These are phyloP conservation scores for Pogonophryne albipinna DNA, from an alignment of 2,797 vertebrate genomes.

Conservation along the genomic window DNA sequence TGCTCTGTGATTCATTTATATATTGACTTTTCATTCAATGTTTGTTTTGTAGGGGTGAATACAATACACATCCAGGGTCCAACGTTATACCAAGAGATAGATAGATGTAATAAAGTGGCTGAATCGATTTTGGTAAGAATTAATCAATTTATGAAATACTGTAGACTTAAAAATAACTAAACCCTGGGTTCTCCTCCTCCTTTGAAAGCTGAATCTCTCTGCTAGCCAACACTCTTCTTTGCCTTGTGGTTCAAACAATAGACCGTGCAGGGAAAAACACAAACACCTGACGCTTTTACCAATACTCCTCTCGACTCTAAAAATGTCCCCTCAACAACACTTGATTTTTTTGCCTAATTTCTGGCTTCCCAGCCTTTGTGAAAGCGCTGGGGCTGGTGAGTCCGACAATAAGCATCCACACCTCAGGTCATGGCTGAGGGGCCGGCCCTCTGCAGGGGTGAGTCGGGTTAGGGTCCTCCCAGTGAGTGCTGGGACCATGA, in stretches of 20 bases:
- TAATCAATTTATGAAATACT: too few species aligned
- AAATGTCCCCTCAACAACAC: slow-evolving; percentile 65
- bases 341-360: slow-evolving; percentile 76
- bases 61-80: too few species aligned
- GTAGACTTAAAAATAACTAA: too few species aligned
- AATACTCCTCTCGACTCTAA: slow-evolving; percentile 53
- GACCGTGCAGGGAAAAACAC: slow-evolving; percentile 20
- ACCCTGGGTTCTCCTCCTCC: not conserved
- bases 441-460: slow-evolving; percentile 64
- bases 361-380: slow-evolving; percentile 59
- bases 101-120: too few species aligned
- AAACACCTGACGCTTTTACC: slow-evolving; percentile 41
- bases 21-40: too few species aligned
- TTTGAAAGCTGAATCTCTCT: not conserved
- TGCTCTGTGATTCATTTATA: not conserved
- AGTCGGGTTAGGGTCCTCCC: slow-evolving; percentile 57
- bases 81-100: too few species aligned
- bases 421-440: slow-evolving; percentile 82
- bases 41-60: too few species aligned
- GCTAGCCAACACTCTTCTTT: slow-evolving; percentile 18
- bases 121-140: too few species aligned
- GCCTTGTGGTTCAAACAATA: slow-evolving; percentile 30
- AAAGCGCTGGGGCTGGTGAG: slow-evolving; percentile 7
- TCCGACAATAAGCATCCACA: slow-evolving; percentile 67
- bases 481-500: slow-evolving; percentile 63